Conservation (phyloP, 1,140 invertebrate genomes). For the Ips typographus region DNA sequence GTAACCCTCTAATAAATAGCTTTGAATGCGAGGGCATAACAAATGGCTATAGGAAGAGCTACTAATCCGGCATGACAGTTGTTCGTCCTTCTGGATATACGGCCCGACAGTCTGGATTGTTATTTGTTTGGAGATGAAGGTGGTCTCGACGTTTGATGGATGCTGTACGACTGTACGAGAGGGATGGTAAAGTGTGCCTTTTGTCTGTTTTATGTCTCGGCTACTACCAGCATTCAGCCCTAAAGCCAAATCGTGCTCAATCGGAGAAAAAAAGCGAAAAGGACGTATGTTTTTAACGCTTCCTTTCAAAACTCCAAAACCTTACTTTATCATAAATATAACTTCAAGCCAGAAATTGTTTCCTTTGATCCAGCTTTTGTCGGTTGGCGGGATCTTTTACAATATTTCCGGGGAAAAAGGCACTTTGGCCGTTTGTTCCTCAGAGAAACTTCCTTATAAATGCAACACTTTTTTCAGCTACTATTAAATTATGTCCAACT, state of each 20-base stretch:
- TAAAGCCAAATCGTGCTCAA: no score
- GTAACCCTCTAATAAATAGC: conserved; percentile 3
- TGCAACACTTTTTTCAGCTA: not conserved
- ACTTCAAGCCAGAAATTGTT: not conserved
- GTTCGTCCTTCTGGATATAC: conserved; percentile 2
- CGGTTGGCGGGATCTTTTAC: conserved; percentile 2
- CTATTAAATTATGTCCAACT: no score
- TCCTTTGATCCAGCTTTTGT: conserved; percentile 4
- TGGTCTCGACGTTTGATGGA: not conserved
- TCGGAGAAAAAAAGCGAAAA: no score
- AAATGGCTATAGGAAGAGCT: conserved; percentile 3
- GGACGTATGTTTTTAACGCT: conserved; percentile 3
- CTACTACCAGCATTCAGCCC: no score
- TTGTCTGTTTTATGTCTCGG: no score
- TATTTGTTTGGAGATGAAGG: conserved; percentile 3
- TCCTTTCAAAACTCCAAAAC: not conserved
- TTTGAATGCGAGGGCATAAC: not conserved
- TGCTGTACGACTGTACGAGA: not conserved
- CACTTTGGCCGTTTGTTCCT: conserved; percentile 7
- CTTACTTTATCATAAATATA: conserved; percentile 13
- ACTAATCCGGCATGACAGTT: conserved; percentile 4
- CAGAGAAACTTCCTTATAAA: conserved; percentile 4
- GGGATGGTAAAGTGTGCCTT: no score
- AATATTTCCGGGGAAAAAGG: conserved; percentile 6
- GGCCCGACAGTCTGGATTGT: conserved; percentile 1